Evolutionary conservation across 30 jellyfish, hydroid and myxozoan genomes (phyloP), one percentile per base, ranked within the genome.

Genomic region (Aurelia sp.): DNA sequence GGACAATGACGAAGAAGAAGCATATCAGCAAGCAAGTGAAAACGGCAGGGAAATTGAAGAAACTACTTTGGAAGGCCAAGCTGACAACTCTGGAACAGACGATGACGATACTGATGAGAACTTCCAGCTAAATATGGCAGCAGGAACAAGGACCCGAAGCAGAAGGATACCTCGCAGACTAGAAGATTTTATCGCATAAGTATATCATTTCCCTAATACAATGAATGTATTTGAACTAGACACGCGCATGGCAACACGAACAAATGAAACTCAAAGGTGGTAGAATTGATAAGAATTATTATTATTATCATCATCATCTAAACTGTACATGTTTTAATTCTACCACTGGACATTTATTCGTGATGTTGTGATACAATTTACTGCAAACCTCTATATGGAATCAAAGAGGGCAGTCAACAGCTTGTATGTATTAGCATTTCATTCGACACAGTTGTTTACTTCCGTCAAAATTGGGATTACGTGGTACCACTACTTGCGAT

Each of bases 31-130:
- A 67, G 58, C 79, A 67, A 60, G 59, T 67, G 58, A 67, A 67
- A 31, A 18, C 79, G 27, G 17, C 61, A 22, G 79, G 58, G 22
- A 67, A 67, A 67, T 59, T 12, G 79, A 24, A 67, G 79, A 67
- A 53, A 16, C 51, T 17, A 12, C 74, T 63, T 17, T 11, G 27
- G 51, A 63, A 63, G 74, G 38, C 74, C 24, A 63, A 41, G 5
- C 51, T 19, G 74, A 63, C 35, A 35, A 63, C 74, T 67, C 57
- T 67, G 79, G 63, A 67, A 67, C 79, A 67, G 79, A 86, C 30
- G n/a, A 91, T 85, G 98, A 91, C 96, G 12, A 58, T 58, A 15
- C 67, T 58, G 67, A 58, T 58, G 67, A 58, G 27, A 2, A 58
- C 67, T 58, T 0, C 27, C 67, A 58, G 16, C 67, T 58, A 58